Evolutionary conservation across 2,888 invertebrate species (phyloP).

Genomic region (Microctonus brassicae): DNA sequence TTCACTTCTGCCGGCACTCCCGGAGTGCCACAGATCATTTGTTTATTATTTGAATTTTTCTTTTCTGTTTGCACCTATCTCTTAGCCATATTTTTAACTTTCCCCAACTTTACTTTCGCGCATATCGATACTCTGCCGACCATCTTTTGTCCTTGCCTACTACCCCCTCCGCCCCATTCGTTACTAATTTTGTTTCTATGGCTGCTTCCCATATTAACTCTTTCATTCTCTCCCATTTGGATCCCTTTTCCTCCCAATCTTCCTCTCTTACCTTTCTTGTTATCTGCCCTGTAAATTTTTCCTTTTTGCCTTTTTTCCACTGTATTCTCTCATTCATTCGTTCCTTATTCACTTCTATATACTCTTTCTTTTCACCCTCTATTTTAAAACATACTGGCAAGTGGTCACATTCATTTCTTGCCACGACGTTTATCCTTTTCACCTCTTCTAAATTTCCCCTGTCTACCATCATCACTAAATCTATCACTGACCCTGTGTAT

Average conservation of each 20-base stretch:
- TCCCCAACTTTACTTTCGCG: neutral
- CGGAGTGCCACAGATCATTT: too few species aligned
- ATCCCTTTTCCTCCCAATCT: neutral
- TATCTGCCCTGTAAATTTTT: neutral
- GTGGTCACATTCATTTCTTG: slow-evolving; percentile 31
- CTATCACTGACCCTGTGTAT: slow-evolving; percentile 21
- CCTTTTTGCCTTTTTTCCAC: slow-evolving; percentile 5
- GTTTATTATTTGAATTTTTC: neutral
- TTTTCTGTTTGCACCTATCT: slow-evolving; percentile 17
- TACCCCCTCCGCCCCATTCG: too few species aligned
- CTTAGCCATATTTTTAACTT: neutral
- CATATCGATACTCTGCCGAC: slow-evolving; percentile 4
- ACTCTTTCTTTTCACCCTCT: neutral
- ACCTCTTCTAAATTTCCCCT: neutral
- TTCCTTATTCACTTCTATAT: neutral
- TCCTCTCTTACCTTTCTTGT: neutral
- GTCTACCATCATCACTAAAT: slow-evolving; percentile 15
- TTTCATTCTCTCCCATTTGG: neutral
- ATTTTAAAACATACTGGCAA: slow-evolving; percentile 5
- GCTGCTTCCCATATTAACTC: slow-evolving; percentile 4
- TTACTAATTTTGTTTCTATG: neutral
- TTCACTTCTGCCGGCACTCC: too few species aligned
- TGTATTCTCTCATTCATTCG: neutral
- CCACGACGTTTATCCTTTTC: neutral
- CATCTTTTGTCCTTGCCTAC: too few species aligned